Conservation (phyloP, 1,140 invertebrate genomes). For the Phymastichus coffea region DNA sequence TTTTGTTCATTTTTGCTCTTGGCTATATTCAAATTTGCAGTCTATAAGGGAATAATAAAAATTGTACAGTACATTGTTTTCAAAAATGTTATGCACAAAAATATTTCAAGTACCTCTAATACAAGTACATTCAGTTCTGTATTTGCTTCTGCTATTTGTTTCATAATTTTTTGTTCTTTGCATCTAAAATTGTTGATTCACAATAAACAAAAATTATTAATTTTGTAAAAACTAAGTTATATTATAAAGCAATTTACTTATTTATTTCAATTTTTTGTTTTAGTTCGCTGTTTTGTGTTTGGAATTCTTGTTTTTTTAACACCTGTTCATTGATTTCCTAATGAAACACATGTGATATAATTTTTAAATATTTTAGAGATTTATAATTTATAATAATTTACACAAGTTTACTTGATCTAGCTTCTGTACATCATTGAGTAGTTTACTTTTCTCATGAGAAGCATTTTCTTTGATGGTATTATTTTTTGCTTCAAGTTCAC, state of each 20-base stretch:
- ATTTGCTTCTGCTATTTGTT: neutral
- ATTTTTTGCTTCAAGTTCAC: constrained; percentile 5
- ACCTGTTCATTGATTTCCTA: neutral
- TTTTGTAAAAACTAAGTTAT: neutral
- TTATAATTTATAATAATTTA: too few relatives aligned
- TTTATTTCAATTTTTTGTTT: neutral
- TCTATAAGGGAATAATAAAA: constrained; percentile 1
- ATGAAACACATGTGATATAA: too few relatives aligned
- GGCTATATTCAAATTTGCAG: neutral
- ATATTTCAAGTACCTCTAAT: constrained; percentile 13
- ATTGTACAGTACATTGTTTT: too few relatives aligned
- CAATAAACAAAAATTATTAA: neutral
- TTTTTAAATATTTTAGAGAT: too few relatives aligned
- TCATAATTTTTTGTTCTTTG: neutral
- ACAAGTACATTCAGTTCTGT: neutral
- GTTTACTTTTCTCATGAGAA: constrained; percentile 3
- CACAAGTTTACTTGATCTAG: constrained; percentile 14
- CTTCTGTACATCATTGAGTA: constrained; percentile 1
- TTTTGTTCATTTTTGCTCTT: constrained; percentile 8
- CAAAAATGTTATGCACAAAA: too few relatives aligned
- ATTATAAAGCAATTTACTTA: neutral
- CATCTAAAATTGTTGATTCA: too few relatives aligned
- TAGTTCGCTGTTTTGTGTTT: neutral
- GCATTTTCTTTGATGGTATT: neutral
- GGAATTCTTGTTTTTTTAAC: neutral